phyloP scores from a whole-genome alignment of 2,888 invertebrate species.

The Anticlea derivata region DNA sequence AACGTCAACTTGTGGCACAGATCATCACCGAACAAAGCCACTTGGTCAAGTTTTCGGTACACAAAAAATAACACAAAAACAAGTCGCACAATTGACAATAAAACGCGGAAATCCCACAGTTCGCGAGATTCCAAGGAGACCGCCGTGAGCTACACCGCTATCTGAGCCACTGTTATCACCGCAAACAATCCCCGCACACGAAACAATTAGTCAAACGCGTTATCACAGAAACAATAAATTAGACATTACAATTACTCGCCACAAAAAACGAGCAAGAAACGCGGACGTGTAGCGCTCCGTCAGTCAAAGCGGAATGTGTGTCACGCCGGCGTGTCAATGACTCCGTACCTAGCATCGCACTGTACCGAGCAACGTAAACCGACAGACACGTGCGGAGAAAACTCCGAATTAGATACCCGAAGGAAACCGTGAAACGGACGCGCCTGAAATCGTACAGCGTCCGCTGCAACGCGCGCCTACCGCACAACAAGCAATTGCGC shows the following conservation, averaged over 20 bases:
- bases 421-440: slow-evolving; percentile 44
- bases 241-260: slow-evolving; percentile 45
- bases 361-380: slow-evolving; percentile 69
- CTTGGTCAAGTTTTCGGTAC: no score
- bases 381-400: slow-evolving; percentile 70
- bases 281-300: slow-evolving; percentile 67
- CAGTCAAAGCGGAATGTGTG: slow-evolving; percentile 77
- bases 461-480: slow-evolving; percentile 46
- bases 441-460: slow-evolving; percentile 49
- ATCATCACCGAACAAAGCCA: slow-evolving; percentile 4
- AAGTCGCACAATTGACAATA: slow-evolving; percentile 35
- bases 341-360: slow-evolving; percentile 55
- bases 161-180: slow-evolving; percentile 53
- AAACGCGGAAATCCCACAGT: slow-evolving; percentile 44
- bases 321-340: slow-evolving; percentile 80
- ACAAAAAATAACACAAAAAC: slow-evolving; percentile 26
- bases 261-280: slow-evolving; percentile 59
- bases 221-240: slow-evolving; percentile 54
- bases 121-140: slow-evolving; percentile 48
- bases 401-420: slow-evolving; percentile 46
- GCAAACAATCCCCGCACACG: slow-evolving; percentile 42
- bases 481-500: slow-evolving; percentile 49
- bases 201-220: no score
- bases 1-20: no score
- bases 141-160: slow-evolving; percentile 51